Base-by-base conservation (phyloP, 2,113 vertebrate species). In the human (Homo sapiens) region DNA sequence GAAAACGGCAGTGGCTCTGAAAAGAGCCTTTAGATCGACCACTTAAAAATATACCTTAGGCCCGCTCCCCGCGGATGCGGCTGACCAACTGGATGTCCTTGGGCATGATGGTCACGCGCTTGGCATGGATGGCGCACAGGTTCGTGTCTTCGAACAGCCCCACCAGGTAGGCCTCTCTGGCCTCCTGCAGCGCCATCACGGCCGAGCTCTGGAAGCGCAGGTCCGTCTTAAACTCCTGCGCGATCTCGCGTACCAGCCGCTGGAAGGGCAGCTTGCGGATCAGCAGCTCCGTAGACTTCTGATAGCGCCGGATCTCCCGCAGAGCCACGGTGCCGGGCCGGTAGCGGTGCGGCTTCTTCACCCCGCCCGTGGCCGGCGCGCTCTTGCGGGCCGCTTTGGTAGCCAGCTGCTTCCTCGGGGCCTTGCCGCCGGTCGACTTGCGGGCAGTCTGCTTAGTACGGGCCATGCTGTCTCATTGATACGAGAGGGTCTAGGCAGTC, bases 381-480 rank as follows among this genome's bases (percentile, higher is more conserved):
- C 99, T 99, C 97, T 99, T 99, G 38, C 99, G 98, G 57, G 99
- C 99, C 0, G 99, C 99, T 92, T 99, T 99, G 55, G 99, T 99
- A 4, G 99, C 99, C 57, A 99, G 98, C 98, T 99, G 99, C 97
- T 99, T 99, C 87, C 99, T 99, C 38, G 99, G 99, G 23, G 99
- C 99, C 98, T 99, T 99, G 48, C 99, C 99, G 95, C 99, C 99
- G 83, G 99, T 99, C 23, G 99, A 98, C 52, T 98, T 98, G 20
- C 98, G 98, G 0, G 98, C 97, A 0, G 96, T 98, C 79, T 98
- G 97, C 82, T 98, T 98, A 0, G 98, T 98, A 0, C 97, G 97
- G 1, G 98, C 98, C 97, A 98, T 98, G 27, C 97, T 97, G 0
- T 0, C 12, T 25, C 1, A 3, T 3, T 1, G 0, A 0, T 1